Base-by-base conservation (phyloP, 2,113 vertebrate species). In the Trematomus loennbergii region DNA sequence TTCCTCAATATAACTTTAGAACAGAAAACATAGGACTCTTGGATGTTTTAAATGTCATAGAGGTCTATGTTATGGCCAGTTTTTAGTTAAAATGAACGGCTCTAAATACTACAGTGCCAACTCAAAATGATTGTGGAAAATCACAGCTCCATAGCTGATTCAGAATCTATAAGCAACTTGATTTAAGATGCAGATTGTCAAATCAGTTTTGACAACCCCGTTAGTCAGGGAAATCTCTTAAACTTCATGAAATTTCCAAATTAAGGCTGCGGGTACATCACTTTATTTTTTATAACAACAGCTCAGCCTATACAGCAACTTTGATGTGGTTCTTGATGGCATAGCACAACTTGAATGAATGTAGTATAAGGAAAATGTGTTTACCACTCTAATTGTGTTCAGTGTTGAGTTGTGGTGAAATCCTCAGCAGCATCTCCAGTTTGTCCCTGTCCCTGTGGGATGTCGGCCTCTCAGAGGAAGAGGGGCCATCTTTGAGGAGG, bases 401-500 rank as follows among this genome's bases (percentile, higher is more conserved):
- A 54, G 63, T 43, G 67, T 75, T 70, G 63, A 33, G 67, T 75
- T 70, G 61, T 60, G n/a, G 62, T 65, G 58, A 62, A 75, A 46
- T 76, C 61, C 58, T 78, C 61, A 29, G 49, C 76, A 79, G 75
- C 69, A 80, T 85, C 75, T 83, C 74, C 48, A 81, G 82, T 89
- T 83, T 65, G 59, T 82, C 72, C 60, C 46, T 63, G 57, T 80
- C 82, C 88, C 85, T 66, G 66, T 83, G 79, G 81, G 77, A 88
- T 62, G 79, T 70, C 81, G 79, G 78, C 75, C 67, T 86, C 82
- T 70, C 76, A 64, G 77, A 87, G 70, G 80, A 73, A 61, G 63
- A 68, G 82, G 73, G 82, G 79, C 73, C 72, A 82, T 86, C 75
- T 81, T 83, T 75, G 75, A 86, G 87, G 66, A 84, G 85, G 89